phyloP scores from a whole-genome alignment of 2,113 vertebrate genomes.

The Nematolebias whitei region DNA sequence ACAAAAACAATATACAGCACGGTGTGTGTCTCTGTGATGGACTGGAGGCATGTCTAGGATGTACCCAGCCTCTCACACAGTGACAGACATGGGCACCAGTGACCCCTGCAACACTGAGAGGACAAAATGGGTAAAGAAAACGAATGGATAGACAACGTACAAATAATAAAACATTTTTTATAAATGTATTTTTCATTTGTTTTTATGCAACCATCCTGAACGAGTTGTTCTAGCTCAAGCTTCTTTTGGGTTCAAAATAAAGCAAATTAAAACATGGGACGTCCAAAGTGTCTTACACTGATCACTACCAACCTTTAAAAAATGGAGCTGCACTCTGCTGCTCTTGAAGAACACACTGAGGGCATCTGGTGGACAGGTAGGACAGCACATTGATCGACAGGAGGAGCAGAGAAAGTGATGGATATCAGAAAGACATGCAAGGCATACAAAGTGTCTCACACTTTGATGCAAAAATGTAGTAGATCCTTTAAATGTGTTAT shows the following conservation, averaged over 20 bases:
- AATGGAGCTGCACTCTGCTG: neutral
- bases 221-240: too few relatives aligned
- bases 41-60: too few relatives aligned
- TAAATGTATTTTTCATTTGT: too few relatives aligned
- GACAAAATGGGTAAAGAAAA: too few relatives aligned
- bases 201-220: neutral
- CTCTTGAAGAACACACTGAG: constrained; percentile 39
- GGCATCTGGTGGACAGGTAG: constrained; percentile 64
- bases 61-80: too few relatives aligned
- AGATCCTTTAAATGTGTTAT: constrained; percentile 24
- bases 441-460: neutral
- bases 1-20: too few relatives aligned
- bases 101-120: too few relatives aligned
- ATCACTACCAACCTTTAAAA: neutral
- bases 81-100: too few relatives aligned
- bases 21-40: too few relatives aligned
- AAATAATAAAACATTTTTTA: too few relatives aligned
- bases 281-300: neutral
- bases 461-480: constrained; percentile 35
- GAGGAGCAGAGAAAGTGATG: neutral
- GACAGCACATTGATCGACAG: constrained; percentile 18
- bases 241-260: neutral
- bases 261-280: neutral
- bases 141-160: too few relatives aligned
- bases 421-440: neutral